These are phyloP conservation scores for Cochlearius cochlearius DNA, from an alignment of 2,113 vertebrate species.

Conservation along the genomic window DNA sequence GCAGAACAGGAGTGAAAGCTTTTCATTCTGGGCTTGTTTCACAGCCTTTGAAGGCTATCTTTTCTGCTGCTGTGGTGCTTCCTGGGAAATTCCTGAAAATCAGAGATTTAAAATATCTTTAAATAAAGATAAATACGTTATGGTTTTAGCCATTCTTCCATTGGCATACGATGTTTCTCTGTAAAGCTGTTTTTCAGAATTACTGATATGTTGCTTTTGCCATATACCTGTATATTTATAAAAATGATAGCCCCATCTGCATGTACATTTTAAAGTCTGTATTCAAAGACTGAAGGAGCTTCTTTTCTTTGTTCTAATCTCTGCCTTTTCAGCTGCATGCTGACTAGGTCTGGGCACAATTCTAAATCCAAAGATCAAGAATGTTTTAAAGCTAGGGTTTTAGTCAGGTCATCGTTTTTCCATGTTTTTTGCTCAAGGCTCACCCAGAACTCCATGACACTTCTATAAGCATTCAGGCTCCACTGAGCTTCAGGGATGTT, in stretches of 20 bases:
- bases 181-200: not conserved
- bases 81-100: not conserved
- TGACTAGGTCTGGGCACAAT: not conserved
- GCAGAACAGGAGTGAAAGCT: not conserved
- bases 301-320: not conserved
- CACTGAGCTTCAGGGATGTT: not conserved
- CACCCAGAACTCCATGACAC: not conserved
- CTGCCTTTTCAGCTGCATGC: not conserved
- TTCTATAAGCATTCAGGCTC: not conserved
- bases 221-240: not conserved
- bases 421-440: not conserved
- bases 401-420: not conserved
- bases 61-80: not conserved
- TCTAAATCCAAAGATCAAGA: not conserved
- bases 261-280: not conserved
- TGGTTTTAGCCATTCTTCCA: not conserved
- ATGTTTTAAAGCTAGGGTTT: not conserved
- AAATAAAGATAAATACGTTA: not conserved
- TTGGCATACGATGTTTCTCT: not conserved
- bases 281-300: not conserved
- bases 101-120: not conserved
- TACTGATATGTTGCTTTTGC: not conserved
- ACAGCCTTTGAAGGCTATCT: not conserved
- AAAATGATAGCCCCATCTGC: not conserved
- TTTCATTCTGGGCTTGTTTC: not conserved